A percentile compares a stretch with the other conserved stretches of the same genome.
phyloP scores from a whole-genome alignment of 1,140 invertebrate species.

The Gryllus bimaculatus region DNA sequence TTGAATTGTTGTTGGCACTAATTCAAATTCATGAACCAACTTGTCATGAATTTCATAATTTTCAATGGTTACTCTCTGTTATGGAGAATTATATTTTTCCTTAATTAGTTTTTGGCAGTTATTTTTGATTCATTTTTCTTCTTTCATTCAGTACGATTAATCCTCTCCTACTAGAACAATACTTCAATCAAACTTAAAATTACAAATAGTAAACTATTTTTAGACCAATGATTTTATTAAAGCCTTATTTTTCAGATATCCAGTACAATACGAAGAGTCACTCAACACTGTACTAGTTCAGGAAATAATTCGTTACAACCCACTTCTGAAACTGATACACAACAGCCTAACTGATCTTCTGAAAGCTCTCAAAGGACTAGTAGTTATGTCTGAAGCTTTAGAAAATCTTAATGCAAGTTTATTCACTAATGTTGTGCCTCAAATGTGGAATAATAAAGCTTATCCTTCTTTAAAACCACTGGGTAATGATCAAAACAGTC shows the following conservation, averaged over 20 bases:
- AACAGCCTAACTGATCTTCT: slow-evolving; percentile 52
- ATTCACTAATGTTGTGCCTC: slow-evolving; percentile 55
- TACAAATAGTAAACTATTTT: too few relatives aligned
- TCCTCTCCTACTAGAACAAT: too few relatives aligned
- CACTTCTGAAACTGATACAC: slow-evolving; percentile 49
- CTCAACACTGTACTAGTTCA: slow-evolving; percentile 75
- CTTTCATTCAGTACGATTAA: too few relatives aligned
- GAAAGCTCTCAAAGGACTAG: slow-evolving; percentile 64
- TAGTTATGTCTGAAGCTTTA: slow-evolving; percentile 66
- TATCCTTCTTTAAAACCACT: slow-evolving; percentile 77
- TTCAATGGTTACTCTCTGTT: too few relatives aligned
- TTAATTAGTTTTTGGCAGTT: too few relatives aligned
- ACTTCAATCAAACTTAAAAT: too few relatives aligned
- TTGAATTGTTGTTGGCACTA: too few relatives aligned
- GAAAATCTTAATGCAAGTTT: slow-evolving; percentile 56
- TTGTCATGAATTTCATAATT: too few relatives aligned
- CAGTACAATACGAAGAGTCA: slow-evolving; percentile 68
- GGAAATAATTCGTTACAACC: slow-evolving; percentile 69
- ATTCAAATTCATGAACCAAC: too few relatives aligned
- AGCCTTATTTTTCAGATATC: slow-evolving; percentile 46
- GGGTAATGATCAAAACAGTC: slow-evolving; percentile 34
- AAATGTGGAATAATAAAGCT: slow-evolving; percentile 58
- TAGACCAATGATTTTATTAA: too few relatives aligned
- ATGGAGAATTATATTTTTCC: too few relatives aligned
- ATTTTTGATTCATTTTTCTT: too few relatives aligned